Percentiles rank a stretch among this genome's conserved stretches.
Conservation (phyloP, 2,797 vertebrate genomes). For the Rhyacichthys aspro region DNA sequence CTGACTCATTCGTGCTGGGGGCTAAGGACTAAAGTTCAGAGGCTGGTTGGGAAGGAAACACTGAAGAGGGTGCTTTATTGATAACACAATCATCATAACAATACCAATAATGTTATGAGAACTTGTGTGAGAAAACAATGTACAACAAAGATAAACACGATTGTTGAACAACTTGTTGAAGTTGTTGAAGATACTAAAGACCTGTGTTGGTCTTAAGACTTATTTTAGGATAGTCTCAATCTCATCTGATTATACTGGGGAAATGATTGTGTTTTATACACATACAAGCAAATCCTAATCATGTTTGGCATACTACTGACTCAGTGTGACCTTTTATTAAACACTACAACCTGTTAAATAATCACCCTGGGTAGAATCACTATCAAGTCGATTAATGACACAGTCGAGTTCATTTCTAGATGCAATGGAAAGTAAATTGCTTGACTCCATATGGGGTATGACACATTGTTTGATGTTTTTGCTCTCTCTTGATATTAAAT, state of each 20-base stretch:
- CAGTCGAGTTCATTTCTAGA: constrained; percentile 81
- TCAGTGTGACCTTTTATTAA: constrained; percentile 80
- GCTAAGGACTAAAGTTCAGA: too few species aligned
- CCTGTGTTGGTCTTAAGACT: too few species aligned
- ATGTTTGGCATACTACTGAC: constrained; percentile 20
- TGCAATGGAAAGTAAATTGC: constrained; percentile 59
- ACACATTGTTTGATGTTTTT: constrained; percentile 61
- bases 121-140: too few species aligned
- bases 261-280: neutral
- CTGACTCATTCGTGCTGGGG: neutral
- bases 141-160: too few species aligned
- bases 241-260: neutral
- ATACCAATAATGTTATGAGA: too few species aligned
- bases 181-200: too few species aligned
- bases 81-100: too few species aligned
- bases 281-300: neutral
- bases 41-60: too few species aligned
- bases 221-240: neutral
- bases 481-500: constrained; percentile 55
- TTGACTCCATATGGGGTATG: constrained; percentile 32
- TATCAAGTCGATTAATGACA: constrained; percentile 81
- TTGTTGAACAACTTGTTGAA: too few species aligned
- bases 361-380: constrained; percentile 83
- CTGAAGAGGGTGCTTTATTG: too few species aligned
- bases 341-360: constrained; percentile 76